phyloP scores from a whole-genome alignment of 2,888 invertebrate genomes.

The Synergus umbraculus region DNA sequence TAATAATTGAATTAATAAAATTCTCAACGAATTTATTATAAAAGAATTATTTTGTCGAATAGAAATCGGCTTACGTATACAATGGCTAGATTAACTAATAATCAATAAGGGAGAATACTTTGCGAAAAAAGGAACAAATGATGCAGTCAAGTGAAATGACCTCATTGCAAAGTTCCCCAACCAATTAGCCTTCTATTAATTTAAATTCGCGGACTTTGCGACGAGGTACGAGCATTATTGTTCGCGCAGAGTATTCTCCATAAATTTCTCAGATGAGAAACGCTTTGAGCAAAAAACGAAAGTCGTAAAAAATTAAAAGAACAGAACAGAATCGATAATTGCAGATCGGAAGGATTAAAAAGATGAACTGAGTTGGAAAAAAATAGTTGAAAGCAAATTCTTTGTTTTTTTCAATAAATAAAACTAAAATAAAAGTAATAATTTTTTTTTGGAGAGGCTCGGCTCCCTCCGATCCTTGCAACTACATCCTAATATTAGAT shows the following conservation, averaged over 20 bases:
- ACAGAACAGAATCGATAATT: conserved; percentile 22
- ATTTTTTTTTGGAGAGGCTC: not conserved
- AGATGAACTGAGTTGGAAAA: not conserved
- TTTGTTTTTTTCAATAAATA: conserved; percentile 35
- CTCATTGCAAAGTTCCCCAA: conserved; percentile 15
- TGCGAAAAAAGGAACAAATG: conserved; percentile 17
- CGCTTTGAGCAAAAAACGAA: conserved; percentile 37
- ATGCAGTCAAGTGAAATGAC: conserved; percentile 9
- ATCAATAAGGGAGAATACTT: conserved; percentile 31
- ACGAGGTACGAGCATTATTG: conserved; percentile 17
- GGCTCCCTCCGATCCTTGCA: conserved; percentile 13
- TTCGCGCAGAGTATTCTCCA: conserved; percentile 36
- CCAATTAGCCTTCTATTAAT: conserved; percentile 22
- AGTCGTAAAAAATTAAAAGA: conserved; percentile 40
- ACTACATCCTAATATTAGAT: conserved; percentile 41
- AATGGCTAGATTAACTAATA: conserved; percentile 34
- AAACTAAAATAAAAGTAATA: not conserved
- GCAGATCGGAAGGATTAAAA: conserved; percentile 31
- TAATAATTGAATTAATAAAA: not conserved
- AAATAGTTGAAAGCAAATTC: not conserved
- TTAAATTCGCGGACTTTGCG: not conserved
- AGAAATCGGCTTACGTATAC: conserved; percentile 23
- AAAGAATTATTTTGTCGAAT: conserved; percentile 10
- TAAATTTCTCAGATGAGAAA: conserved; percentile 31
- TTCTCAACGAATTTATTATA: not conserved